Base-by-base conservation (phyloP, 1,140 invertebrate species). In the Heliconius hermathena region DNA sequence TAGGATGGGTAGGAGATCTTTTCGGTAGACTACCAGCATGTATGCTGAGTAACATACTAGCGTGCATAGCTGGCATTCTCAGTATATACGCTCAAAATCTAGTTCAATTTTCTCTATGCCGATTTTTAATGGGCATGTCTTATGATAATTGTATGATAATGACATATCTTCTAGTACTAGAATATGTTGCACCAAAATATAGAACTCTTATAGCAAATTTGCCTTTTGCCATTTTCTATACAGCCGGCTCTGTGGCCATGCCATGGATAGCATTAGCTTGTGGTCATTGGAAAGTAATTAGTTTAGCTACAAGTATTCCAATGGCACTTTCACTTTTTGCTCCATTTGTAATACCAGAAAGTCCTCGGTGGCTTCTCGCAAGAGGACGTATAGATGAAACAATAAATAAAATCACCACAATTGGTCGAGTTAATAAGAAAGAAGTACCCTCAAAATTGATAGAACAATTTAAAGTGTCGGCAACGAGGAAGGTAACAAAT, bases 71-170 rank as follows among this genome's bases (percentile, higher is more conserved):
- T 81, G 96, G 96, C 4, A 91, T 96, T n/a, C 94, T 93, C 2
- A 97, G 96, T 20, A 95, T 96, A 11, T 96, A 96, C 85, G 95
- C 96, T 1, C 92, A 89, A 46, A 95, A 95, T 84, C 96, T 96
- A 81, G 81, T 92, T 52, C 94, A 95, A 33, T 97, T 97, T 95
- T 88, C 95, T 3, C 77, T 96, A 22, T 95, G 96, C 82, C 92
- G 96, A 54, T 94, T 97, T 81, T 95, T 96, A 52, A 96, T 96
- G 73, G 97, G 96, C 4, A 96, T 97, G 85, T 96, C 96, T 9
- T 98, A 97, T 90, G 97, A 98, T 89, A 97, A 97, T 84, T 97
- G 97, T 91, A 97, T 97, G 78, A 97, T 97, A 96, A 97, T 97
- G 97, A 82, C 79, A 3, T 93, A 92, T 70, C 81, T 92, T 84